A percentile compares a stretch with the other conserved stretches of the same genome.
These are phyloP conservation scores for Ammodytes dubius DNA, from an alignment of 2,113 vertebrate genomes.

Conservation along the genomic window DNA sequence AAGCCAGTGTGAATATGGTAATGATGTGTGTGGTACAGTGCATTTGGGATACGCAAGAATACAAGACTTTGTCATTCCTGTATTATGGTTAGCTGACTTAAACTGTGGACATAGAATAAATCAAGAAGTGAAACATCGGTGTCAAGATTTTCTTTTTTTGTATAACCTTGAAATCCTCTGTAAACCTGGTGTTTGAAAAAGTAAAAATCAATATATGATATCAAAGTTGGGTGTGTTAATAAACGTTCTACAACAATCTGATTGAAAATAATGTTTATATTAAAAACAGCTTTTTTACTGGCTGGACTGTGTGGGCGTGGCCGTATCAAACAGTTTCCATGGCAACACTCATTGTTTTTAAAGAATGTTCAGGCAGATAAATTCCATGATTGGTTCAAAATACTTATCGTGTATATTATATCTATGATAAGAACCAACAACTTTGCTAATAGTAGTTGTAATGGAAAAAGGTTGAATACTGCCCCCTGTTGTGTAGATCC, in stretches of 20 bases:
- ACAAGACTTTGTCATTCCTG: slow-evolving; percentile 77
- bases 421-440: not conserved
- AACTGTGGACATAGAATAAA: slow-evolving; percentile 84
- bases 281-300: too few species aligned
- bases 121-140: slow-evolving; percentile 67
- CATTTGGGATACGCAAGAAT: slow-evolving; percentile 78
- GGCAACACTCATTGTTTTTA: too few species aligned
- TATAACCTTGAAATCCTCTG: not conserved
- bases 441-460: not conserved
- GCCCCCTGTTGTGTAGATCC: slow-evolving; percentile 47
- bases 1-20: slow-evolving; percentile 76
- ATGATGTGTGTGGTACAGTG: slow-evolving; percentile 79
- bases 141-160: not conserved
- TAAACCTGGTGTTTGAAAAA: not conserved
- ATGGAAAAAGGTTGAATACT: slow-evolving; percentile 15
- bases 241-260: too few species aligned
- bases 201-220: too few species aligned
- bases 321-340: too few species aligned
- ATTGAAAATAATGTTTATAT: too few species aligned
- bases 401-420: too few species aligned
- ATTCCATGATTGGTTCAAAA: too few species aligned
- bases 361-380: too few species aligned
- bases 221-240: too few species aligned
- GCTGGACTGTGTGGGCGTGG: too few species aligned
- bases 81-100: slow-evolving; percentile 76